Conservation (phyloP, 2,888 invertebrate species). For the Netelia inedita region DNA sequence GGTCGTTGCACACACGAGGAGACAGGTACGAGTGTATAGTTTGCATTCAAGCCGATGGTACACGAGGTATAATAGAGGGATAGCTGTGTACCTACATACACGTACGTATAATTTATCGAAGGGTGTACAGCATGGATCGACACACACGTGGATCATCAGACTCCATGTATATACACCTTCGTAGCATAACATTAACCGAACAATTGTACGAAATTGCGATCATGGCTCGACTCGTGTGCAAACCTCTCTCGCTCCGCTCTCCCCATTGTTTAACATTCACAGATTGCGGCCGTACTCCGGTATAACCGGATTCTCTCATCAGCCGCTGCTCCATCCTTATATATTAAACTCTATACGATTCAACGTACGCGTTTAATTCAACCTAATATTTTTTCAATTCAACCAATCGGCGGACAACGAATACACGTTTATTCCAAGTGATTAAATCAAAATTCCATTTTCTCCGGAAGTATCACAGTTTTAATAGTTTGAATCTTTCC, state of each 20-base stretch:
- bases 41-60: constrained; percentile 40
- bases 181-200: constrained; percentile 38
- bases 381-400: not conserved
- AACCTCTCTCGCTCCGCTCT: constrained; percentile 17
- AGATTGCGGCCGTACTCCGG: constrained; percentile 41
- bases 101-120: constrained; percentile 5
- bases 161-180: not conserved
- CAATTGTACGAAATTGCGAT: constrained; percentile 61
- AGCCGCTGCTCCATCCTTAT: not conserved
- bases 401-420: too few relatives aligned
- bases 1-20: constrained; percentile 39
- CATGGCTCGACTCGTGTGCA: constrained; percentile 19
- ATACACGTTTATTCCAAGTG: too few relatives aligned
- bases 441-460: too few relatives aligned
- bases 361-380: not conserved
- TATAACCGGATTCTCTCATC: constrained; percentile 48
- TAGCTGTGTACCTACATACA: not conserved
- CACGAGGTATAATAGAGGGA: constrained; percentile 15
- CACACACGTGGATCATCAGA: constrained; percentile 37
- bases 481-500: too few relatives aligned
- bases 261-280: constrained; percentile 38
- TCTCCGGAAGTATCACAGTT: too few relatives aligned
- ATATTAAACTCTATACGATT: constrained; percentile 21
- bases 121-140: constrained; percentile 13
- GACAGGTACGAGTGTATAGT: constrained; percentile 50